A percentile compares a stretch with the other conserved stretches of the same genome.
phyloP scores from a whole-genome alignment of 2,888 invertebrate genomes.

The Metellina segmentata region DNA sequence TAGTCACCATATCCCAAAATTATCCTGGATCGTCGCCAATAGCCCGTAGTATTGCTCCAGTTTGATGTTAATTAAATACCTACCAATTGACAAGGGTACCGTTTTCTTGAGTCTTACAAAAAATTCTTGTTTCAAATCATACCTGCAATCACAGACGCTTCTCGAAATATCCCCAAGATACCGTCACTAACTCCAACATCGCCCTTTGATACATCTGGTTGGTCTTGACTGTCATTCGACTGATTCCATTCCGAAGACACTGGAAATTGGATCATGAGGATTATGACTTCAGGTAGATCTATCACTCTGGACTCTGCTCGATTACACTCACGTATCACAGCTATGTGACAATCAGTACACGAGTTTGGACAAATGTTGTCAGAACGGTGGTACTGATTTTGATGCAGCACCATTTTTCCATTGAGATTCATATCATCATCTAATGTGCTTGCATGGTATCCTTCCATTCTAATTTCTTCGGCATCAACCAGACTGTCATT shows the following conservation, averaged over 20 bases:
- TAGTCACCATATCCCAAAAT: too few species aligned
- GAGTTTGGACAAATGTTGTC: background rate
- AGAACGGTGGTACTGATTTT: background rate
- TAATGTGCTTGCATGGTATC: background rate
- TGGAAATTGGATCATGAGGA: conserved; percentile 19
- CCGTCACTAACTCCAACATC: conserved; percentile 1
- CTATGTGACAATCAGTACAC: conserved; percentile 15
- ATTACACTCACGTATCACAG: background rate
- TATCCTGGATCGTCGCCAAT: too few species aligned
- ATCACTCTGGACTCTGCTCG: background rate
- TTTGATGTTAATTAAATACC: too few species aligned
- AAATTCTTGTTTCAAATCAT: too few species aligned
- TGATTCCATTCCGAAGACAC: too few species aligned
- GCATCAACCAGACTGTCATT: background rate
- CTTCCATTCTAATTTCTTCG: background rate
- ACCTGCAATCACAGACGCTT: too few species aligned
- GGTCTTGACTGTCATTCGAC: background rate
- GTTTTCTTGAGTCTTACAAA: too few species aligned
- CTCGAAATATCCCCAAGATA: conserved; percentile 31
- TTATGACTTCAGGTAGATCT: background rate
- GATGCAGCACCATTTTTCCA: background rate
- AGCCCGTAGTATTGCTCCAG: too few species aligned
- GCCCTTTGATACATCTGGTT: background rate
- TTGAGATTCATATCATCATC: background rate
- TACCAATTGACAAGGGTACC: too few species aligned